Percentiles rank a stretch among this genome's conserved stretches.
These are phyloP conservation scores for Diplolepis rosae DNA, from an alignment of 2,888 invertebrate genomes.

Conservation along the genomic window DNA sequence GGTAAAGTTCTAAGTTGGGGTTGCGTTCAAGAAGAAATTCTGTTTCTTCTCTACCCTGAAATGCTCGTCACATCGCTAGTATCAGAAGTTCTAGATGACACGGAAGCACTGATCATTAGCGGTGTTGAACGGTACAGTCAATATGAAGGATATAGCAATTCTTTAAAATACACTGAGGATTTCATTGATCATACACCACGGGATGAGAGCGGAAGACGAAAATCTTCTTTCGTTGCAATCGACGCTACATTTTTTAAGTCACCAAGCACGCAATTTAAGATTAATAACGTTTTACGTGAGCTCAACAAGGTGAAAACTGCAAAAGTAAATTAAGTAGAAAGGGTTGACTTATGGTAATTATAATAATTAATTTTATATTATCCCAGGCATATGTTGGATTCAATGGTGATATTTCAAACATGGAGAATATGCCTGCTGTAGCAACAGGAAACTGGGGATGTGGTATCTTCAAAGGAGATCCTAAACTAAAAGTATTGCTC, in stretches of 20 bases:
- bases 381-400: slow-evolving; percentile 75
- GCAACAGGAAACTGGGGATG: slow-evolving; percentile 86
- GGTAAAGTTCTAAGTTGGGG: slow-evolving; percentile 93
- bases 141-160: slow-evolving; percentile 87
- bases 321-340: neutral
- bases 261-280: slow-evolving; percentile 76
- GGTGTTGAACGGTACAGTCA: slow-evolving; percentile 87
- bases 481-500: slow-evolving; percentile 76
- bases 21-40: slow-evolving; percentile 97
- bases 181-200: slow-evolving; percentile 81
- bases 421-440: slow-evolving; percentile 70
- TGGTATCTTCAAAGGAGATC: slow-evolving; percentile 79
- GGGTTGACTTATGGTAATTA: too few species aligned
- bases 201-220: slow-evolving; percentile 81
- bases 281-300: slow-evolving; percentile 82
- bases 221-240: slow-evolving; percentile 87
- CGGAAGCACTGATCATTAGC: slow-evolving; percentile 88
- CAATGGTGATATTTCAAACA: slow-evolving; percentile 58
- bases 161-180: slow-evolving; percentile 86
- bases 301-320: slow-evolving; percentile 84
- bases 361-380: slow-evolving; percentile 30
- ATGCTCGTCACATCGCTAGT: slow-evolving; percentile 90
- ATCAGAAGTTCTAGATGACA: slow-evolving; percentile 84
- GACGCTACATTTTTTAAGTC: slow-evolving; percentile 87
- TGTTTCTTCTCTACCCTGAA: slow-evolving; percentile 96